A percentile compares a stretch with the other conserved stretches of the same genome.
Conservation (phyloP, 1,140 invertebrate genomes). For the Hesperophylax magnus region DNA sequence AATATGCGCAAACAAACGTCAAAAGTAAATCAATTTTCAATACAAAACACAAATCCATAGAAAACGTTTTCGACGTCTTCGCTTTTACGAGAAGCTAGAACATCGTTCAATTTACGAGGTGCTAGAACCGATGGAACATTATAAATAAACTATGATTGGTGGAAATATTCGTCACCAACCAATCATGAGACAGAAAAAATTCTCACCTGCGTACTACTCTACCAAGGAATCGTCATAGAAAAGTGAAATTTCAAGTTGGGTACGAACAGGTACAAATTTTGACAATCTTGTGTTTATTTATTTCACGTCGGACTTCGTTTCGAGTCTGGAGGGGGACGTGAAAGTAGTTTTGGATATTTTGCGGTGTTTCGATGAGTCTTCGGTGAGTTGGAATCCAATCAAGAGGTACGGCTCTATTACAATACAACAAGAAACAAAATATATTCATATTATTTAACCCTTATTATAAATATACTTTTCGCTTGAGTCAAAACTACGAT, state of each 20-base stretch:
- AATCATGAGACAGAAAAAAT: too few species aligned
- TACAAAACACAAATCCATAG: too few species aligned
- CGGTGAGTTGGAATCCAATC: neutral
- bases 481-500: neutral
- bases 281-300: conserved; percentile 17
- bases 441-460: neutral
- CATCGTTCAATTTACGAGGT: too few species aligned
- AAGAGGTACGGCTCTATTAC: neutral
- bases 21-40: too few species aligned
- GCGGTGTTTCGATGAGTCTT: conserved; percentile 4
- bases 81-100: too few species aligned
- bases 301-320: neutral
- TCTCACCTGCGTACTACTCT: too few species aligned
- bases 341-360: neutral
- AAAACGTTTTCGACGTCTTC: too few species aligned
- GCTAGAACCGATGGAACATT: too few species aligned
- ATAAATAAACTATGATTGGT: too few species aligned
- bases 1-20: too few species aligned
- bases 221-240: neutral
- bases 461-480: neutral
- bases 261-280: neutral
- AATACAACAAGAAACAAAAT: neutral
- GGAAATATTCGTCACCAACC: too few species aligned
- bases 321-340: conserved; percentile 1
- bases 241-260: neutral